Evolutionary conservation across 2,888 invertebrate species (phyloP), one percentile per base, ranked within the genome.

Genomic region (Tachina grossa): DNA sequence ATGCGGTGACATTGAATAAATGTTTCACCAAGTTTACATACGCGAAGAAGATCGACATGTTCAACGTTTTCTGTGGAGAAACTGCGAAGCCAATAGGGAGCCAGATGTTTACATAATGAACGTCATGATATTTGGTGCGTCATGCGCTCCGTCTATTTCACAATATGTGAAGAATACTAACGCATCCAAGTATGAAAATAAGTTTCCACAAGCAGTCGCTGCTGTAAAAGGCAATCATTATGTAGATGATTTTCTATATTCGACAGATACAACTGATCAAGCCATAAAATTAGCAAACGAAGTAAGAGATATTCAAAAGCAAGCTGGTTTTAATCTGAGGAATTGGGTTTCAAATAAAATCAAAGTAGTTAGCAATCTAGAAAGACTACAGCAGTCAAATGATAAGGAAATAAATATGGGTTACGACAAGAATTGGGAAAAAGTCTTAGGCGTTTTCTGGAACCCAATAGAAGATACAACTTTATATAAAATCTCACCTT

Each of bases 191-290:
- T 80, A 66, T 53, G 76, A 84, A 59, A 45, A 5, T 5, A 1
- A 76, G 13, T 75, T 71, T 59, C 80, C 84, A 39, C 47, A 59
- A 22, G 80, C 80, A 19, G 53, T 41, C 1, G 2, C 55, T 10
- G 84, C 65, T 0, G 57, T 78, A 41, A 61, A 75, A 45, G n/a
- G 47, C 10, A 84, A 84, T 22, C 79, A 87, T 72, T 91, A 91
- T 51, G 88, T 90, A 55, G 90, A 90, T 68, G 89, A 89, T 69
- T 87, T 88, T 47, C 66, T 88, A 9, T 87, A 88, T n/a, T 89
- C 90, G 39, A 82, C 85, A 1, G 87, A 88, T 39, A 87, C 88
- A 0, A 81, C 84, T 49, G 86, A 87, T 51, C 82, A 87, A 59
- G 87, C 87, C 13, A 19, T 87, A 19, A 72, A 75, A n/a, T 45